These are phyloP conservation scores for Gonioctena quinquepunctata DNA, from an alignment of 1,140 invertebrate species.

Conservation along the genomic window DNA sequence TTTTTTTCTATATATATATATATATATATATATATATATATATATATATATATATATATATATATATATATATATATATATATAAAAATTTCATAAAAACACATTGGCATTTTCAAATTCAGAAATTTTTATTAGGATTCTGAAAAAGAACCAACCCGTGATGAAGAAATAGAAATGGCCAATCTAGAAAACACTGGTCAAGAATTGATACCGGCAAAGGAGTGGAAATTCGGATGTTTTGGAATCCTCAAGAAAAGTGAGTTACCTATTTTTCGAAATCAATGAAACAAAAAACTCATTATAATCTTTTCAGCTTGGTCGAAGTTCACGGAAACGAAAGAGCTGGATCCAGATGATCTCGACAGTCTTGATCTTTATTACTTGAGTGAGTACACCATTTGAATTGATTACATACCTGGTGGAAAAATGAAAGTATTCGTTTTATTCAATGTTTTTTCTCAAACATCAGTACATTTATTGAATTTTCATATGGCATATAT, in stretches of 20 bases:
- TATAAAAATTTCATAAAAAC: no score
- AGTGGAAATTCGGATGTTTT: conserved; percentile 24
- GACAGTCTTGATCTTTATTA: conserved; percentile 46
- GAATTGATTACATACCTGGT: not conserved
- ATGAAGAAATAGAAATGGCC: conserved; percentile 11
- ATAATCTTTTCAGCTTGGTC: conserved; percentile 35
- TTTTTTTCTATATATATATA: no score
- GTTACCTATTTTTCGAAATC: no score
- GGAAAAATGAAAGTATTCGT: not conserved
- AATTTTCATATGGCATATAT: no score
- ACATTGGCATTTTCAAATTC: no score
- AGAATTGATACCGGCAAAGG: not conserved
- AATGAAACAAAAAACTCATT: not conserved
- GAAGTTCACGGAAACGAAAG: conserved; percentile 40
- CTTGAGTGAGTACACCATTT: conserved; percentile 39
- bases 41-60: no score
- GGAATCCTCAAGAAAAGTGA: conserved; percentile 30
- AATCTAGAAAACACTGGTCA: not conserved
- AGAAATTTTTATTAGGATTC: no score
- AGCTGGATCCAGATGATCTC: conserved; percentile 33
- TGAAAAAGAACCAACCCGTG: not conserved
- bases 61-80: no score
- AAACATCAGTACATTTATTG: no score
- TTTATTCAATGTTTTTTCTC: no score
- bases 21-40: no score